These are phyloP conservation scores for Harpegnathos saltator DNA, from an alignment of 1,140 invertebrate genomes.

Conservation along the genomic window DNA sequence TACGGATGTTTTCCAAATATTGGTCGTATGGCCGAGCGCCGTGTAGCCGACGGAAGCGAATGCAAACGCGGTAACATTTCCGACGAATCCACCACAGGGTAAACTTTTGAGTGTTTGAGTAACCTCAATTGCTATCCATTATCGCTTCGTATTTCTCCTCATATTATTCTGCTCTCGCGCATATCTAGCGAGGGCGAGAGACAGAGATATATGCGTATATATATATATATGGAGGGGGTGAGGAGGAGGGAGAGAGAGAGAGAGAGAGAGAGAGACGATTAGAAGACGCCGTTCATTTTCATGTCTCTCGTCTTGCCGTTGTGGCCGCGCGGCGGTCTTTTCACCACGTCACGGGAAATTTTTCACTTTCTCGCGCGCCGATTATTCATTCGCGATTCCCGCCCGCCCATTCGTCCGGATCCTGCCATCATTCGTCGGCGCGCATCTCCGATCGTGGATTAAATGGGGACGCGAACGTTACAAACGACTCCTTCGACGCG, in stretches of 20 bases:
- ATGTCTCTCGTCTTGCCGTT: not conserved
- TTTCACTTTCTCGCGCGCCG: not conserved
- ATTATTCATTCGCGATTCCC: slow-evolving; percentile 32
- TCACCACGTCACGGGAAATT: not conserved
- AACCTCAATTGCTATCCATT: slow-evolving; percentile 10
- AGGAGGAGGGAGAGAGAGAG: no score
- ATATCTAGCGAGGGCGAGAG: not conserved
- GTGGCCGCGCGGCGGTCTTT: not conserved
- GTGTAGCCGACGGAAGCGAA: not conserved
- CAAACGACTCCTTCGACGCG: slow-evolving; percentile 39
- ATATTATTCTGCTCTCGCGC: not conserved
- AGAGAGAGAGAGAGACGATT: not conserved
- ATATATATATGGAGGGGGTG: no score
- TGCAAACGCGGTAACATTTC: slow-evolving; percentile 28
- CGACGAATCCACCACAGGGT: slow-evolving; percentile 8
- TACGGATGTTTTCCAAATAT: slow-evolving; percentile 50
- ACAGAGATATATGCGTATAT: no score
- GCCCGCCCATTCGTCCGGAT: not conserved
- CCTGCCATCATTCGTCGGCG: slow-evolving; percentile 22
- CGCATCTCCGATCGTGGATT: slow-evolving; percentile 15
- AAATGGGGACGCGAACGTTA: slow-evolving; percentile 19
- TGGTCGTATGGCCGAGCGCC: not conserved
- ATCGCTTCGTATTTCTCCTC: slow-evolving; percentile 2
- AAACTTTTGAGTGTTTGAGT: slow-evolving; percentile 40
- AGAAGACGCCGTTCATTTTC: not conserved